Evolutionary conservation across 1,140 invertebrate genomes (phyloP).

Genomic region (Ylistrum balloti): DNA sequence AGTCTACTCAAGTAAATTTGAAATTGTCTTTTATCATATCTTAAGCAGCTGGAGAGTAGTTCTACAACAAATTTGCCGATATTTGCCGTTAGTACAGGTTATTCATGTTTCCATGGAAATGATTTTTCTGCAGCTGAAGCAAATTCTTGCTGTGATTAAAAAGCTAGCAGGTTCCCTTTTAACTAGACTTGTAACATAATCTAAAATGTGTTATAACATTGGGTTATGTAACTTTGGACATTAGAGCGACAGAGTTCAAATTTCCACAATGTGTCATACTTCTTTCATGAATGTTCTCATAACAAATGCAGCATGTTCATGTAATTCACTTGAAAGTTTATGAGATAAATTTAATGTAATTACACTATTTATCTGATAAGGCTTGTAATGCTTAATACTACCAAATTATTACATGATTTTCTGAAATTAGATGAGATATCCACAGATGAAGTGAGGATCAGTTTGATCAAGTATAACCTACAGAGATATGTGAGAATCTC

Average conservation of each 20-base stretch:
- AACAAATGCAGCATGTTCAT: no score
- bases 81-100: neutral
- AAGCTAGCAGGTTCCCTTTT: neutral
- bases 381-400: no score
- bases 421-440: no score
- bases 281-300: neutral
- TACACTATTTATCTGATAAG: no score
- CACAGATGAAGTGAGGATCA: no score
- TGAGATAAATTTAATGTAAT: no score
- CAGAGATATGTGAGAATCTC: no score
- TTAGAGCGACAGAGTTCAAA: neutral
- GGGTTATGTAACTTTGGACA: neutral
- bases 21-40: constrained; percentile 34
- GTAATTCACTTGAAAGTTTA: no score
- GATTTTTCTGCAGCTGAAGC: constrained; percentile 28
- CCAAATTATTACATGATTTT: no score
- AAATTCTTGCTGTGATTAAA: constrained; percentile 1
- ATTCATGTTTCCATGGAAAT: constrained; percentile 16
- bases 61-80: neutral
- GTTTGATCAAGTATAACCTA: no score
- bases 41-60: constrained; percentile 8
- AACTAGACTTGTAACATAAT: neutral
- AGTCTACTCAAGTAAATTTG: neutral
- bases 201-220: neutral
- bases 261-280: neutral